Evolutionary conservation across 2,888 invertebrate species (phyloP).

Genomic region (Athetis lepigone): DNA sequence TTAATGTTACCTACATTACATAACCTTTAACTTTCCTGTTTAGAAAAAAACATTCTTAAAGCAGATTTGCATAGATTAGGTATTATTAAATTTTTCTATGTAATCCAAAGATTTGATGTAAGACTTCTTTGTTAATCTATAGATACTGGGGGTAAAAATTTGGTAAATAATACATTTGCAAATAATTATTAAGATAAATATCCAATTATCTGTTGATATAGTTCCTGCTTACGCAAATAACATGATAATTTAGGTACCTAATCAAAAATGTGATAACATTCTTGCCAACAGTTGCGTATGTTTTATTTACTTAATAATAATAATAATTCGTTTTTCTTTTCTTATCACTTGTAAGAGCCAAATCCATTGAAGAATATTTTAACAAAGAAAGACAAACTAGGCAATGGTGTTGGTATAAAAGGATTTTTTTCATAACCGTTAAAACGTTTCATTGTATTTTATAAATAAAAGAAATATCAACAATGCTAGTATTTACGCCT

Average conservation of each 20-base stretch:
- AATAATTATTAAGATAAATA: conserved; percentile 42
- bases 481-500: too few relatives aligned
- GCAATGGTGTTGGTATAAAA: too few relatives aligned
- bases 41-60: neutral
- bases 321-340: too few relatives aligned
- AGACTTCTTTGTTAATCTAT: conserved; percentile 18
- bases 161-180: conserved; percentile 10
- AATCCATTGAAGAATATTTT: too few relatives aligned
- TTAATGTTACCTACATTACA: neutral
- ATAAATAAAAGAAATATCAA: too few relatives aligned
- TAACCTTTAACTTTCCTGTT: neutral
- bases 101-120: conserved; percentile 23
- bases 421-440: too few relatives aligned
- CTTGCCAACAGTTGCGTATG: conserved; percentile 14
- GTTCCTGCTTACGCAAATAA: conserved; percentile 36
- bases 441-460: too few relatives aligned
- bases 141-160: conserved; percentile 38
- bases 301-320: neutral
- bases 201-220: conserved; percentile 49
- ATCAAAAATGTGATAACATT: conserved; percentile 46
- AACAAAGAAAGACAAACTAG: too few relatives aligned
- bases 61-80: conserved; percentile 9
- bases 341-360: too few relatives aligned
- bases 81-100: neutral
- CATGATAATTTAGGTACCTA: conserved; percentile 23